Percentiles rank a stretch among this genome's conserved stretches.
Evolutionary conservation across 2,797 vertebrate genomes (phyloP).

Genomic region (Sebastes steindachneri): DNA sequence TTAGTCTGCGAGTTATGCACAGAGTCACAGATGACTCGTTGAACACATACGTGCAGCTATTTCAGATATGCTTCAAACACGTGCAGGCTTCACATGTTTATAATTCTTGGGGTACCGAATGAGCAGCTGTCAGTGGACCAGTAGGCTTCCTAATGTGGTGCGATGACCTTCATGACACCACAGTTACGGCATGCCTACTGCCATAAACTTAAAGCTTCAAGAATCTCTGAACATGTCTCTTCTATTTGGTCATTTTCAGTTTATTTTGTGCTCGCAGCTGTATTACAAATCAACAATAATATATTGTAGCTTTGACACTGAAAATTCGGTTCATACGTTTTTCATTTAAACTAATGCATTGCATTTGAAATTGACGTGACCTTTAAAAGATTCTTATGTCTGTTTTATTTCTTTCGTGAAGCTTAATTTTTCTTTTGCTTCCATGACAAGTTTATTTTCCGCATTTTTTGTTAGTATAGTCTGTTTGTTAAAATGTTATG

Average conservation of each 20-base stretch:
- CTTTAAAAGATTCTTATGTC: background rate
- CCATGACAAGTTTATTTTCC: background rate
- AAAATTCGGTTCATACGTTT: background rate
- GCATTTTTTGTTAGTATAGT: background rate
- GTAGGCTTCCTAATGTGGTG: background rate
- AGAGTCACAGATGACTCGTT: slow-evolving; percentile 36
- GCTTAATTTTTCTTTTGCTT: background rate
- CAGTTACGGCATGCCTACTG: background rate
- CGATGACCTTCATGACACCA: background rate
- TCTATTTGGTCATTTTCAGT: background rate
- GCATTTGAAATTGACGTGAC: background rate
- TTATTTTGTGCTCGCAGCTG: background rate
- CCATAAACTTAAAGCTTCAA: background rate
- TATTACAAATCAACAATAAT: background rate
- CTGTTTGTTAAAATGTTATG: background rate
- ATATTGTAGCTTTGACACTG: background rate
- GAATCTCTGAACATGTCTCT: background rate
- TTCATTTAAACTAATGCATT: background rate
- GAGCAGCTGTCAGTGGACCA: slow-evolving; percentile 60
- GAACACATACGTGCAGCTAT: slow-evolving; percentile 40
- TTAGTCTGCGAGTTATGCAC: slow-evolving; percentile 51
- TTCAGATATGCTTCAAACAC: slow-evolving; percentile 47
- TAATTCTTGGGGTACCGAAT: slow-evolving; percentile 24
- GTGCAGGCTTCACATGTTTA: slow-evolving; percentile 38
- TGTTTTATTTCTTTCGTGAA: background rate